These are phyloP conservation scores for Neodon shergylaensis DNA, from an alignment of 2,113 vertebrate species.

Conservation along the genomic window DNA sequence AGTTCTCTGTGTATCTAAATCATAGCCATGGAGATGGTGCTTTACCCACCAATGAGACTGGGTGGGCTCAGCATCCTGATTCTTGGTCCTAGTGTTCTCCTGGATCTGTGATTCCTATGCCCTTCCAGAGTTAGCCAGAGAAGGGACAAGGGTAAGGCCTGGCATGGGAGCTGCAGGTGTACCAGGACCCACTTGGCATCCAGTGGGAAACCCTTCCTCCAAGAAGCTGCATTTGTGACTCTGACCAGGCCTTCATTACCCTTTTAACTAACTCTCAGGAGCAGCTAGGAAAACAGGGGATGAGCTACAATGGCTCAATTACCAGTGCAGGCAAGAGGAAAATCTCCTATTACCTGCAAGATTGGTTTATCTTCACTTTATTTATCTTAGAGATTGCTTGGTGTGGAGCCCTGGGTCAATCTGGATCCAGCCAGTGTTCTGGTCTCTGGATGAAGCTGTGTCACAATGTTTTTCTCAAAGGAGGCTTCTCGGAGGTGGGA, in stretches of 20 bases:
- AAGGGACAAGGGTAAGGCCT: neutral
- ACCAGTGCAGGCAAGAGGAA: slow-evolving; percentile 52
- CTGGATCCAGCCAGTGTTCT: neutral
- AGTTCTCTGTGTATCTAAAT: neutral
- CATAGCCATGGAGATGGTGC: neutral
- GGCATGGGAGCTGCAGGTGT: too few relatives aligned
- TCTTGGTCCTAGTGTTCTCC: too few relatives aligned
- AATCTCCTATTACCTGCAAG: slow-evolving; percentile 56
- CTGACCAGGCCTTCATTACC: neutral
- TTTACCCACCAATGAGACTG: neutral
- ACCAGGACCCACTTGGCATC: neutral
- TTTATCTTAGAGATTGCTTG: slow-evolving; percentile 50
- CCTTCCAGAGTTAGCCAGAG: neutral
- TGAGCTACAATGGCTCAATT: slow-evolving; percentile 5
- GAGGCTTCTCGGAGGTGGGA: neutral
- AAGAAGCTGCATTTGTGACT: too few relatives aligned
- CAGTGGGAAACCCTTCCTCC: neutral
- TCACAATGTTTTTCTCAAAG: neutral
- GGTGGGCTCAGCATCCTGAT: neutral
- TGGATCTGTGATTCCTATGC: neutral
- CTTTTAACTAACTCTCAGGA: neutral
- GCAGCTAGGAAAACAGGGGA: neutral
- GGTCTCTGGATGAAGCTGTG: neutral
- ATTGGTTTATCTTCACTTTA: slow-evolving; percentile 62
- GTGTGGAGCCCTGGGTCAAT: neutral